Evolutionary conservation across 2,888 invertebrate genomes (phyloP).

Genomic region (Nipponacmea schrenckii): DNA sequence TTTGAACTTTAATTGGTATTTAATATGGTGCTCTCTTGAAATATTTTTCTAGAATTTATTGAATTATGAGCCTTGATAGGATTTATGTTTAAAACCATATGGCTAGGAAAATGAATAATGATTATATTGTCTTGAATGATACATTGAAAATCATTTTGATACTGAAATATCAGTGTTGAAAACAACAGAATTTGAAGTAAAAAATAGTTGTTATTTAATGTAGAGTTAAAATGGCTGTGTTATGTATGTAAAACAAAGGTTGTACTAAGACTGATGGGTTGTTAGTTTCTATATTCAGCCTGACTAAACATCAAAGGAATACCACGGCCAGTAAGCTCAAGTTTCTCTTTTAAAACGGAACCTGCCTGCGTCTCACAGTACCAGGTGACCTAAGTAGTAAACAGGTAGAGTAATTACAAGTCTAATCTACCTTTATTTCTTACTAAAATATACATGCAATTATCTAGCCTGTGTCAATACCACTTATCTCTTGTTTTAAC

Average conservation of each 20-base stretch:
- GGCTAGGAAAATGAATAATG: no score
- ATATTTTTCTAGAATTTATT: neutral
- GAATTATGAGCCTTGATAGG: neutral
- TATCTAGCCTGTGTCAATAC: no score
- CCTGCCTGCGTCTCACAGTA: conserved; percentile 9
- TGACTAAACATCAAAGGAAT: conserved; percentile 7
- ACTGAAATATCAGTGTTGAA: no score
- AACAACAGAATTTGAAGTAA: neutral
- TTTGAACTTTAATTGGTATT: neutral
- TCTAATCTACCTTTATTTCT: conserved; percentile 4
- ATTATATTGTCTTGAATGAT: no score
- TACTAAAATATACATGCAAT: neutral
- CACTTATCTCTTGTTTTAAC: no score
- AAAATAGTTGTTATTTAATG: neutral
- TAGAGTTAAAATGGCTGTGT: neutral
- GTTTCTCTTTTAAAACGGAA: conserved; percentile 6
- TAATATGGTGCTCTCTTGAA: neutral
- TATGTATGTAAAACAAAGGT: conserved; percentile 3
- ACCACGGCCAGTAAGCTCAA: conserved; percentile 7
- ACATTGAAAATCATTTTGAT: no score
- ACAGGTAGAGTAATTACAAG: conserved; percentile 4
- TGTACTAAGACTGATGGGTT: conserved; percentile 6
- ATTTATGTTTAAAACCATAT: no score
- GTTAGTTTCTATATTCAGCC: conserved; percentile 6
- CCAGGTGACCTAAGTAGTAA: conserved; percentile 4